phyloP scores from a whole-genome alignment of 2,888 invertebrate species.

The Syrphus vitripennis region DNA sequence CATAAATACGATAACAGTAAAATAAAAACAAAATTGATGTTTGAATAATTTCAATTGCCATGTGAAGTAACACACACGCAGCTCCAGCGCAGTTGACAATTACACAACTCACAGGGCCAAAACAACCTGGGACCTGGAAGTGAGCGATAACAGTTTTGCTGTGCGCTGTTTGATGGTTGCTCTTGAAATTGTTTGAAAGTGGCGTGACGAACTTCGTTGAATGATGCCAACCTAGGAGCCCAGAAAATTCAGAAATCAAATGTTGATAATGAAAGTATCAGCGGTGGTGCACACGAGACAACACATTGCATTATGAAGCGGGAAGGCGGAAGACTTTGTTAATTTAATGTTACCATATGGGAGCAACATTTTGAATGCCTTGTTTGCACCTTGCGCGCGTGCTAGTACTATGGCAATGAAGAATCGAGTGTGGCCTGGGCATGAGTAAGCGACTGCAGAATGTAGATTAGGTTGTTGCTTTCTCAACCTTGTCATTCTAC shows the following conservation, averaged over 20 bases:
- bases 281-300: no score
- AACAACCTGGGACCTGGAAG: background rate
- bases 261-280: background rate
- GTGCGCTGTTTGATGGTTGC: background rate
- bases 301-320: no score
- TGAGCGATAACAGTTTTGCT: background rate
- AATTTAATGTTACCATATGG: no score
- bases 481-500: background rate
- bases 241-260: slow-evolving; percentile 21
- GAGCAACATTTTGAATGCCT: background rate
- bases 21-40: background rate
- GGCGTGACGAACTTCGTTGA: slow-evolving; percentile 65
- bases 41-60: no score
- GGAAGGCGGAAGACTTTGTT: no score
- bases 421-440: no score
- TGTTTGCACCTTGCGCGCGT: background rate
- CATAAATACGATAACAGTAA: slow-evolving; percentile 33
- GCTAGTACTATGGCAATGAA: no score
- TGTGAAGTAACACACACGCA: no score
- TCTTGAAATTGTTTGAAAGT: slow-evolving; percentile 22
- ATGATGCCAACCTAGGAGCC: slow-evolving; percentile 47
- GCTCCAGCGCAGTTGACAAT: no score
- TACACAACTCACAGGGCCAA: background rate
- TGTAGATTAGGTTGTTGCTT: background rate
- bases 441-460: background rate